Conservation (phyloP, 2,797 vertebrate species). For the Scolopax rusticola region DNA sequence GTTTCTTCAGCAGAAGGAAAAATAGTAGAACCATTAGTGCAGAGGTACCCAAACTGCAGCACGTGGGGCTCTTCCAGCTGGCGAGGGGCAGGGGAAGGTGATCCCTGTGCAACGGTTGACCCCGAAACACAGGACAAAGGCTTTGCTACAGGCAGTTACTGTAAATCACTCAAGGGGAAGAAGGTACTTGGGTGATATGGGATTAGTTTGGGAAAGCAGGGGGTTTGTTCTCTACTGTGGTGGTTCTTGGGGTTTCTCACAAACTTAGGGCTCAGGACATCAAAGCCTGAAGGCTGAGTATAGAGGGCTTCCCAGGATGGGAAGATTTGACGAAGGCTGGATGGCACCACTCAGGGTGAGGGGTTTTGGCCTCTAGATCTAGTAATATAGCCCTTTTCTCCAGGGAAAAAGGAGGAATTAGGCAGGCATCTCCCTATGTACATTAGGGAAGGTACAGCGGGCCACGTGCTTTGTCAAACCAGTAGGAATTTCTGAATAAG, state of each 20-base stretch:
- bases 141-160: not conserved
- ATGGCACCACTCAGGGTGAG: not conserved
- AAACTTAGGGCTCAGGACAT: not conserved
- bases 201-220: not conserved
- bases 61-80: not conserved
- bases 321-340: not conserved
- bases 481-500: not conserved
- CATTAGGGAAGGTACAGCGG: not conserved
- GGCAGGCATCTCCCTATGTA: not conserved
- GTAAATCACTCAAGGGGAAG: not conserved
- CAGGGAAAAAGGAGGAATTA: not conserved
- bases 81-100: accelerated
- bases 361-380: not conserved
- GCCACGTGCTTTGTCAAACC: not conserved
- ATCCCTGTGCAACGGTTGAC: accelerated
- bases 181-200: not conserved
- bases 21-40: not conserved
- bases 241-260: not conserved
- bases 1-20: not conserved
- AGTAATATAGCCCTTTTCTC: not conserved
- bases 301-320: not conserved
- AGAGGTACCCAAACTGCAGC: not conserved
- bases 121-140: not conserved
- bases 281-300: not conserved
- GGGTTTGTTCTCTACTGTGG: not conserved